phyloP scores from a whole-genome alignment of 2,113 vertebrate genomes.

The Promerops cafer region DNA sequence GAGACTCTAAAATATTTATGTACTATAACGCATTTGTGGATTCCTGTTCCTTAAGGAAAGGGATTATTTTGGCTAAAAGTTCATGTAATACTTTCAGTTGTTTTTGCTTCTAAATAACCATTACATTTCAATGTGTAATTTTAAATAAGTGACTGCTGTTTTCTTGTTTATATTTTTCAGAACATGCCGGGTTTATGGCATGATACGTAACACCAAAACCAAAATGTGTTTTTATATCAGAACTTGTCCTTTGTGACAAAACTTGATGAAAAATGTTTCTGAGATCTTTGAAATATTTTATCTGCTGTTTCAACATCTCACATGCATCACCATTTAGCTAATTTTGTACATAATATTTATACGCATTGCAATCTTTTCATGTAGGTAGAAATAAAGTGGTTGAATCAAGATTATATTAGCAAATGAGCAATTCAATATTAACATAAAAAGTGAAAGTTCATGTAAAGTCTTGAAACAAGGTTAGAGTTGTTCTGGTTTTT shows the following conservation, averaged over 20 bases:
- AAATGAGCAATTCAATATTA: not conserved
- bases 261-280: not conserved
- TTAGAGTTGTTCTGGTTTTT: not conserved
- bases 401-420: not conserved
- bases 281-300: not conserved
- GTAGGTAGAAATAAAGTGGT: not conserved
- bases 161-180: not conserved
- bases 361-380: not conserved
- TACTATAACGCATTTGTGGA: not conserved
- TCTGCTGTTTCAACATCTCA: not conserved
- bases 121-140: not conserved
- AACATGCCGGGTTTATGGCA: not conserved
- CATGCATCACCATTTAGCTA: not conserved
- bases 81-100: not conserved
- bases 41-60: not conserved
- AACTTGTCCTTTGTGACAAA: not conserved
- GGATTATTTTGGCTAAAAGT: not conserved
- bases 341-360: not conserved
- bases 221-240: not conserved
- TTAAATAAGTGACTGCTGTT: not conserved
- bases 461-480: not conserved
- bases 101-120: not conserved
- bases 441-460: not conserved
- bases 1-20: not conserved
- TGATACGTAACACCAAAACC: not conserved